These are phyloP conservation scores for Bombycilla garrulus DNA, from an alignment of 2,113 vertebrate genomes.

Conservation along the genomic window DNA sequence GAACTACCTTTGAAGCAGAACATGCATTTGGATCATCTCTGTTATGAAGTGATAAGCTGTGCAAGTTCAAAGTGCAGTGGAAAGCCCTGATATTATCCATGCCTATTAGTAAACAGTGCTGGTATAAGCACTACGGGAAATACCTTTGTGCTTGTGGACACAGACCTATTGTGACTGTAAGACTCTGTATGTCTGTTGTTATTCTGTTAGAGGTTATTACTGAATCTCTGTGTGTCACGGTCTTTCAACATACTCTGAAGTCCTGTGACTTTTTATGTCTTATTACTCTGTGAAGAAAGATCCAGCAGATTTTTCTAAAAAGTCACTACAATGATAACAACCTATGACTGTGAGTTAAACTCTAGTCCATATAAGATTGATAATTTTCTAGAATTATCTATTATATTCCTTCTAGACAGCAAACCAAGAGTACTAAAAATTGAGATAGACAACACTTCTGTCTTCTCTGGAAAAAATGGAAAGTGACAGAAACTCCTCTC, in stretches of 20 bases:
- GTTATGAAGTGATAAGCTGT: slow-evolving; percentile 5
- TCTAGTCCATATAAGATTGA: accelerated
- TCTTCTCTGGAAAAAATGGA: not conserved
- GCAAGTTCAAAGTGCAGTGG: not conserved
- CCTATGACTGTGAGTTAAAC: not conserved
- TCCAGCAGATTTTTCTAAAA: not conserved
- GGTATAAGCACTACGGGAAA: not conserved
- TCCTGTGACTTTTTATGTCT: not conserved
- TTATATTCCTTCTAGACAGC: not conserved
- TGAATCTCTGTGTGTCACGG: accelerated
- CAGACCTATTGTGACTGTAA: not conserved
- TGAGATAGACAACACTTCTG: not conserved
- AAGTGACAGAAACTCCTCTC: not conserved
- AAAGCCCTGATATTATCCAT: not conserved
- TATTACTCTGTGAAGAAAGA: not conserved
- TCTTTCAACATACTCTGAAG: not conserved
- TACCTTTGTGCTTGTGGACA: not conserved
- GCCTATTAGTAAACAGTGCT: not conserved
- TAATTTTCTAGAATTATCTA: not conserved
- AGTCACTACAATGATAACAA: not conserved
- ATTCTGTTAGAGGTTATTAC: not conserved
- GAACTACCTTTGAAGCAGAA: not conserved
- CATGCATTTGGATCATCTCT: not conserved
- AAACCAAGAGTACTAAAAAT: not conserved
- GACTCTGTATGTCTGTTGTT: not conserved